Evolutionary conservation across 2,113 vertebrate genomes (phyloP).

Genomic region (Vidua chalybeata): DNA sequence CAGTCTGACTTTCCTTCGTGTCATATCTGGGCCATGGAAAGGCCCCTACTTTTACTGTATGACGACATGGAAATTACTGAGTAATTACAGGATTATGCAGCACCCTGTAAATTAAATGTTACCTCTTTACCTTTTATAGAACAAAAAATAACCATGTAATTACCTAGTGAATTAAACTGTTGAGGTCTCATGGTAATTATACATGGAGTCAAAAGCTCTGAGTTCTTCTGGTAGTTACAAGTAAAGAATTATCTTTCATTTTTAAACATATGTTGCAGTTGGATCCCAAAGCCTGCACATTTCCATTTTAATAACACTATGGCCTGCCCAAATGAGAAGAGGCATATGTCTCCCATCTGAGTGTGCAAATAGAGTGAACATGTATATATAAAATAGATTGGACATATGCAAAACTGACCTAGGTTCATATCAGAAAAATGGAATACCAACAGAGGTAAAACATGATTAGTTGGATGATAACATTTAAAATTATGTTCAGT

Average conservation of each 20-base stretch:
- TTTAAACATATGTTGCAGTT: slow-evolving; percentile 63
- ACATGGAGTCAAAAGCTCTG: slow-evolving; percentile 69
- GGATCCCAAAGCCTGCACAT: slow-evolving; percentile 40
- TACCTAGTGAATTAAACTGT: slow-evolving; percentile 76
- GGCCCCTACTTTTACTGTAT: slow-evolving; percentile 44
- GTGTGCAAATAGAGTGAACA: slow-evolving; percentile 66
- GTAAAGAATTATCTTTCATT: slow-evolving; percentile 72
- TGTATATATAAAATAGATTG: slow-evolving; percentile 64
- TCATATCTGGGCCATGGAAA: slow-evolving; percentile 53
- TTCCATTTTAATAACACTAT: slow-evolving; percentile 70
- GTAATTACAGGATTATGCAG: slow-evolving; percentile 78
- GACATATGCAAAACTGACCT: slow-evolving; percentile 67
- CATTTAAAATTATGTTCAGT: slow-evolving; percentile 11
- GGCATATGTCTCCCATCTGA: slow-evolving; percentile 65
- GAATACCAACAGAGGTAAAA: slow-evolving; percentile 45
- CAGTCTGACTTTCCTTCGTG: slow-evolving; percentile 43
- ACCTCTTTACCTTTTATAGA: slow-evolving; percentile 76
- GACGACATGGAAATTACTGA: slow-evolving; percentile 62
- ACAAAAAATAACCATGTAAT: slow-evolving; percentile 76
- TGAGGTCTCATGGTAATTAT: slow-evolving; percentile 75
- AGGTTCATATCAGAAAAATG: slow-evolving; percentile 36
- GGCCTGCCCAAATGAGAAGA: slow-evolving; percentile 64
- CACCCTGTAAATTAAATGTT: slow-evolving; percentile 77
- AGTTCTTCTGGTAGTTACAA: slow-evolving; percentile 72
- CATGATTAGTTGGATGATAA: slow-evolving; percentile 29